These are phyloP conservation scores for Drosophila navojoa DNA, from an alignment of 1,140 invertebrate genomes.

Conservation along the genomic window DNA sequence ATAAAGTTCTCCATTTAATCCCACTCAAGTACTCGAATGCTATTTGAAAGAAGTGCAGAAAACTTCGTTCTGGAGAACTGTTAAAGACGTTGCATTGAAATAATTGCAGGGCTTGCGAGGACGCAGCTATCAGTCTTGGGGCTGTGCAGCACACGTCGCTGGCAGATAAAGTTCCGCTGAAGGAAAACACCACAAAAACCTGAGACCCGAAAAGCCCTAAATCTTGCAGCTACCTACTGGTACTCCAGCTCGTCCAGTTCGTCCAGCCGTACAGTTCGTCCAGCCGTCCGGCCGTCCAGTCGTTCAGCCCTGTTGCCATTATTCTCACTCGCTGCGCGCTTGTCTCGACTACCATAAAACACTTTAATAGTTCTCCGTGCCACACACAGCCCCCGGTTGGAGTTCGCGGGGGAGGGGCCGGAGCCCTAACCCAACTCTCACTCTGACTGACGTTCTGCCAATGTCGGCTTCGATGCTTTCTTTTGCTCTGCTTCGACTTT, in stretches of 20 bases:
- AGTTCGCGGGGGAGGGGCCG: not conserved
- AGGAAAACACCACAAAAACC: conserved; percentile 49
- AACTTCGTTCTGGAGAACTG: conserved; percentile 5
- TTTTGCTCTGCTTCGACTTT: conserved; percentile 28
- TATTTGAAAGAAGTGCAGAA: not conserved
- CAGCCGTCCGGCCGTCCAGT: not conserved
- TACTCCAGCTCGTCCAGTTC: conserved; percentile 1
- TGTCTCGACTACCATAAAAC: conserved; percentile 77
- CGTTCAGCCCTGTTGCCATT: conserved; percentile 51
- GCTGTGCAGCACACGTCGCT: conserved; percentile 35
- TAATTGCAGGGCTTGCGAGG: conserved; percentile 14
- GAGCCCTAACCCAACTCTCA: conserved; percentile 11
- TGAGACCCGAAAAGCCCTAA: conserved; percentile 51
- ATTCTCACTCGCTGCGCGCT: conserved; percentile 57
- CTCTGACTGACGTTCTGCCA: conserved; percentile 55
- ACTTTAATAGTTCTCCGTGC: conserved; percentile 73
- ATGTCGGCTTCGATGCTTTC: conserved; percentile 49
- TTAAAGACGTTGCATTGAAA: conserved; percentile 9
- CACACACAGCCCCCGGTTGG: conserved; percentile 20
- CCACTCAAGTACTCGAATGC: too few relatives aligned
- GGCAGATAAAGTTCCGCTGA: conserved; percentile 48
- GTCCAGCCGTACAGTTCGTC: not conserved
- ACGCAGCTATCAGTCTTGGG: conserved; percentile 19
- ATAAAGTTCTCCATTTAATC: too few relatives aligned
- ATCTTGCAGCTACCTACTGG: conserved; percentile 38